Conservation (phyloP, 1,140 invertebrate species). For the Microplitis demolitor region DNA sequence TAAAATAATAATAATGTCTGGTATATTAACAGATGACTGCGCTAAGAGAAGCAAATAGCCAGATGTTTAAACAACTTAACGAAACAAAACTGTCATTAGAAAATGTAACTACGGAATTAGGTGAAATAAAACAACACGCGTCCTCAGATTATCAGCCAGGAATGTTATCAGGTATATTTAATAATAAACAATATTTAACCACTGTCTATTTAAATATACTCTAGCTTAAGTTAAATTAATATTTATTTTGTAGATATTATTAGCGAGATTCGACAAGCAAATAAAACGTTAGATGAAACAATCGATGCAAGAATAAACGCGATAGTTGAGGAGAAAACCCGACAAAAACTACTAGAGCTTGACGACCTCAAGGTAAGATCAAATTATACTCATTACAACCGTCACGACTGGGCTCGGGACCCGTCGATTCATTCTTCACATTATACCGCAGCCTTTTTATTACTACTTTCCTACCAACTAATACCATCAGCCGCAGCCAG, state of each 20-base stretch:
- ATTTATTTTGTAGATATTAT: conserved; percentile 65
- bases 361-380: conserved; percentile 50
- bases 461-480: not conserved
- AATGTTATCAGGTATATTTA: conserved; percentile 63
- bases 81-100: conserved; percentile 62
- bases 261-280: conserved; percentile 75
- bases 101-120: conserved; percentile 56
- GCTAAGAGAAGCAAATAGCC: conserved; percentile 62
- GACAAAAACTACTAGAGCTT: conserved; percentile 43
- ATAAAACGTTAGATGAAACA: conserved; percentile 72
- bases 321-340: conserved; percentile 65
- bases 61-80: conserved; percentile 62
- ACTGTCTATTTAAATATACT: not conserved
- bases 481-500: not conserved
- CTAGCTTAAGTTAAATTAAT: not conserved
- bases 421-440: not conserved
- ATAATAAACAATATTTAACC: not conserved
- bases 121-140: conserved; percentile 49
- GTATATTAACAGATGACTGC: conserved; percentile 48
- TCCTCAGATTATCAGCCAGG: conserved; percentile 72
- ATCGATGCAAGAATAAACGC: conserved; percentile 66
- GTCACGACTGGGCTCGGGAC: not conserved
- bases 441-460: too few relatives aligned
- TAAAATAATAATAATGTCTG: not conserved
- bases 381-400: conserved; percentile 10